Base-by-base conservation (phyloP, 35 echinoderm and acorn worm species). In the Lytechinus variegatus region DNA sequence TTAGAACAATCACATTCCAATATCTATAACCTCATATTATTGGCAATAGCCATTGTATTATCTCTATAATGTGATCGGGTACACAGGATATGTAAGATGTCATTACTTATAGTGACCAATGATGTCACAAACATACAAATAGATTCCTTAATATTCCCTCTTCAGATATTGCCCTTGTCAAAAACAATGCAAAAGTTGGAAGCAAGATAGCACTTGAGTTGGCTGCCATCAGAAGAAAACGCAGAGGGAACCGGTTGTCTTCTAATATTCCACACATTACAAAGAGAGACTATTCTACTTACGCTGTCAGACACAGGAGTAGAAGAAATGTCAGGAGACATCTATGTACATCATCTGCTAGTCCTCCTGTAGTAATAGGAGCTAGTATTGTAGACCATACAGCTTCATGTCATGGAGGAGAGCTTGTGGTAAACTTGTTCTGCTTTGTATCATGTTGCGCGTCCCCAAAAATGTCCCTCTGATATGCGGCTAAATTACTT, bases 171-270 rank as follows among this genome's bases (percentile, higher is more conserved):
- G 94, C 96, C 87, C 95, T 99, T 1, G 96, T 99, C 10, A 94
- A 97, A 54, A 99, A 99, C 92, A 99, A 99, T 96, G 97, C 98
- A 7, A 91, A 94, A 56, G 95, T 99, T 24, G 98, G 98, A 9
- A 98, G 97, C 91, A 87, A 95, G 52, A 99, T 99, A 9, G 97
- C 98, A 27, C 87, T 94, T 54, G 98, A 99, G 97, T 94, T 97
- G n/a, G 86, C 98, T 52, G 79, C 54, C 21, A 95, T 97, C 86
- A 94, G 92, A 87, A 95, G 79, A 27, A 53, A 88, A 86, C 54
- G 89, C 13, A 86, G n/a, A 66, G 10, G 1, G 52, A 54, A 66
- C 5, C 28, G 28, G 87, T 61, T 54, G 91, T 79, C 66, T 24
- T 79, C 66, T 24, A 79, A 79, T 19, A 79, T n/a, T 7, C 66